These are phyloP conservation scores for Bungarus multicinctus DNA, from an alignment of 2,113 vertebrate species.

Conservation along the genomic window DNA sequence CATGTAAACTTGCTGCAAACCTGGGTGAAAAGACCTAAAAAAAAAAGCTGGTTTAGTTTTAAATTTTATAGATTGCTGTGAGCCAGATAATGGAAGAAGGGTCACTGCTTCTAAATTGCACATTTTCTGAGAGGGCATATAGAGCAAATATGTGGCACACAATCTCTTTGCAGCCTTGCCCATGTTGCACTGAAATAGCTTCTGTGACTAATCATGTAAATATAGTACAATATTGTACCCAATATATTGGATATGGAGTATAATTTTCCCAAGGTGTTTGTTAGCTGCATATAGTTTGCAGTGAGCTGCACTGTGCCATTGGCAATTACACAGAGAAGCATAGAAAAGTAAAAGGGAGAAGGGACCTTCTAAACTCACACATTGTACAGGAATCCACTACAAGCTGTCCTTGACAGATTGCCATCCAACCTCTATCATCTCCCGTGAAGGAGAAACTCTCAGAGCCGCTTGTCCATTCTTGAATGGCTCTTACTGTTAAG, in stretches of 20 bases:
- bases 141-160: not conserved
- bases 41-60: not conserved
- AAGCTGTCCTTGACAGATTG: not conserved
- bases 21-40: not conserved
- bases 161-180: not conserved
- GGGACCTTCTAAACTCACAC: not conserved
- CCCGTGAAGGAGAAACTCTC: not conserved
- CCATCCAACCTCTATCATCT: not conserved
- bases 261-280: not conserved
- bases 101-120: not conserved
- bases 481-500: not conserved
- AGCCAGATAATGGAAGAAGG: not conserved
- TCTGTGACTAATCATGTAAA: not conserved
- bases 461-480: not conserved
- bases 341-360: not conserved
- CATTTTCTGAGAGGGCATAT: not conserved
- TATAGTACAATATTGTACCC: not conserved
- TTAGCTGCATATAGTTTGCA: not conserved
- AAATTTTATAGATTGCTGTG: not conserved
- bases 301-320: not conserved
- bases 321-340: not conserved
- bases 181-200: not conserved
- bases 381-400: not conserved
- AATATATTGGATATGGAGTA: not conserved
- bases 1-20: not conserved